Evolutionary conservation across 2,888 invertebrate genomes (phyloP).

Genomic region (Neocrepidodera transversa): DNA sequence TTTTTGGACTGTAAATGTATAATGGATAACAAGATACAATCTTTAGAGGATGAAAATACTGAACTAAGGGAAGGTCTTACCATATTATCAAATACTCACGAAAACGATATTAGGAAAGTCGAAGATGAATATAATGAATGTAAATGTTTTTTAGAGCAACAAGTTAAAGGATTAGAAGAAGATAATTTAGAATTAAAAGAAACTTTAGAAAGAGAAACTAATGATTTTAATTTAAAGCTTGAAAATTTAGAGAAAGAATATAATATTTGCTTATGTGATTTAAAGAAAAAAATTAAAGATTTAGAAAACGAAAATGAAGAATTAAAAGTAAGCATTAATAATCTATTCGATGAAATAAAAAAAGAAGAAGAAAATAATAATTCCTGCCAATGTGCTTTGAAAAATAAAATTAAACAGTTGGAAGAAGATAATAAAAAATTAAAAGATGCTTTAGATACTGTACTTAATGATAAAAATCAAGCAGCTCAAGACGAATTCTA

Average conservation of each 20-base stretch:
- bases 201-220: not conserved
- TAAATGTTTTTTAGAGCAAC: not conserved
- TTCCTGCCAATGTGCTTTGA: not conserved
- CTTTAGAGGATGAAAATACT: not conserved
- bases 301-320: slow-evolving; percentile 2
- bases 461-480: not conserved
- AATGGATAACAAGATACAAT: not conserved
- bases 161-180: not conserved
- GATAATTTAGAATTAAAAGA: not conserved
- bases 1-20: not conserved
- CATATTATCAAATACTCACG: not conserved
- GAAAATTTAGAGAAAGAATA: not conserved
- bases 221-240: not conserved
- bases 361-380: slow-evolving; percentile 3
- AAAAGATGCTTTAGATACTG: not conserved
- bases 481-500: not conserved
- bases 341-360: not conserved
- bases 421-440: slow-evolving; percentile 9
- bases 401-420: not conserved
- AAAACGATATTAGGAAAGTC: not conserved
- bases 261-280: not conserved
- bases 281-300: slow-evolving; percentile 1
- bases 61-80: not conserved
- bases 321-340: not conserved
- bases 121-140: not conserved